These are phyloP conservation scores for Uloborus diversus DNA, from an alignment of 1,140 invertebrate genomes.

Conservation along the genomic window DNA sequence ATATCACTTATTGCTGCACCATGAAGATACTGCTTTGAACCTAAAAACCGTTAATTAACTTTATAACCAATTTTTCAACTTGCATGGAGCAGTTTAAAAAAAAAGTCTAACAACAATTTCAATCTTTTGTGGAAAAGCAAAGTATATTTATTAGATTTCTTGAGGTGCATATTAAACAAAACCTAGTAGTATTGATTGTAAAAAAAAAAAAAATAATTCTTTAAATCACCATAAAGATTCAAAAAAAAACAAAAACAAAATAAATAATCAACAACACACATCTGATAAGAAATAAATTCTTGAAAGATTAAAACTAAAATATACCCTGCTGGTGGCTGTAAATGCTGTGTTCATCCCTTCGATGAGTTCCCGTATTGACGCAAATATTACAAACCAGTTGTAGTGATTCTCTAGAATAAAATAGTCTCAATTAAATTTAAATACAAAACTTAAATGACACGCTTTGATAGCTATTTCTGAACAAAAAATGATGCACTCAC, in stretches of 20 bases:
- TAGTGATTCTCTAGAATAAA: constrained; percentile 66
- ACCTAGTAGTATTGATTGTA: not conserved
- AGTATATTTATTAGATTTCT: not conserved
- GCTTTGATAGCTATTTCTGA: too few species aligned
- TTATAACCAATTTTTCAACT: too few species aligned
- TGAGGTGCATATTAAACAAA: not conserved
- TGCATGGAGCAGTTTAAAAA: too few species aligned
- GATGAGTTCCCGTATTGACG: constrained; percentile 58
- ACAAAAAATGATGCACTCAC: too few species aligned
- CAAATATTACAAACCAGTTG: constrained; percentile 71
- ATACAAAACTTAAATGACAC: too few species aligned
- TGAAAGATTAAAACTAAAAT: too few species aligned
- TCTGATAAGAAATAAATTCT: too few species aligned
- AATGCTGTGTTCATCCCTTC: constrained; percentile 52
- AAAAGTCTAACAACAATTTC: too few species aligned
- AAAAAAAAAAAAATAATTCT: not conserved
- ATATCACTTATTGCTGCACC: constrained; percentile 71
- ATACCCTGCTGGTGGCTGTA: constrained; percentile 48
- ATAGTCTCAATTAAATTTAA: too few species aligned
- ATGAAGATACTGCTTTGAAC: constrained; percentile 51
- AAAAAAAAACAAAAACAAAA: too few species aligned
- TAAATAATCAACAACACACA: too few species aligned
- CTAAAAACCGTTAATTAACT: constrained; percentile 24
- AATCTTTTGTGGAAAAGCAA: not conserved
- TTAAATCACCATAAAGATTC: not conserved